Evolutionary conservation across 2,113 vertebrate genomes (phyloP).

Genomic region (Nothobranchius furzeri): DNA sequence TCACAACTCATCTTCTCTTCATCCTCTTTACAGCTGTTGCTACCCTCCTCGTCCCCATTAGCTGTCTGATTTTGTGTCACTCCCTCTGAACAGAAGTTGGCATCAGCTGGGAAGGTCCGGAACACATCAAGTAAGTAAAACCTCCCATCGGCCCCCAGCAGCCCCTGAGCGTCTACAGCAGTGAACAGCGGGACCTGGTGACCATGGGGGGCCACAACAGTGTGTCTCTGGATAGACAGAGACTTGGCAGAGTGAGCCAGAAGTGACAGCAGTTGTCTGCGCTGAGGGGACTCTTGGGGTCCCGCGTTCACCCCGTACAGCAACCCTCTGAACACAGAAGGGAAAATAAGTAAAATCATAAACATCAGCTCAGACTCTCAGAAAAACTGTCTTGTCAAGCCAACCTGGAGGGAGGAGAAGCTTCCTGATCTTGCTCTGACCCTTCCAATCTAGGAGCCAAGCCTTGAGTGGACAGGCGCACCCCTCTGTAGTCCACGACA

Average conservation of each 20-base stretch:
- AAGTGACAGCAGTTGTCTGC: slow-evolving; percentile 72
- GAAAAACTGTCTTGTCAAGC: no score
- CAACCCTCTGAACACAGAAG: slow-evolving; percentile 64
- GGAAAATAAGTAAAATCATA: slow-evolving; percentile 2
- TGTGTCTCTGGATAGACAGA: slow-evolving; percentile 76
- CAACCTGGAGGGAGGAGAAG: slow-evolving; percentile 58
- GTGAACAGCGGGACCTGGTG: slow-evolving; percentile 79
- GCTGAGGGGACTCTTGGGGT: slow-evolving; percentile 72
- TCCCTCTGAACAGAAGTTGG: slow-evolving; percentile 73
- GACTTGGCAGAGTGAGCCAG: slow-evolving; percentile 77
- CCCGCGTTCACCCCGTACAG: slow-evolving; percentile 79
- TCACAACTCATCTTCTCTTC: slow-evolving; percentile 25
- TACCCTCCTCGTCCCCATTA: slow-evolving; percentile 30
- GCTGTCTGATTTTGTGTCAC: slow-evolving; percentile 36
- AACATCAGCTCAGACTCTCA: not conserved
- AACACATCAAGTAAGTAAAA: slow-evolving; percentile 83
- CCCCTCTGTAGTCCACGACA: slow-evolving; percentile 81
- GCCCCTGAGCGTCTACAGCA: slow-evolving; percentile 80
- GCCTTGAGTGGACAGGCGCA: slow-evolving; percentile 82
- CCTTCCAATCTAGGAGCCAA: slow-evolving; percentile 81
- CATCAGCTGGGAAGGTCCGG: slow-evolving; percentile 79
- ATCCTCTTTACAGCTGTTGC: slow-evolving; percentile 26
- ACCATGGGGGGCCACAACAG: slow-evolving; percentile 65
- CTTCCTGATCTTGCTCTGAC: slow-evolving; percentile 65
- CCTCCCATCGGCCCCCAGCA: slow-evolving; percentile 82